Conservation (phyloP, 2,797 vertebrate genomes). For the Lepus townsendii region DNA sequence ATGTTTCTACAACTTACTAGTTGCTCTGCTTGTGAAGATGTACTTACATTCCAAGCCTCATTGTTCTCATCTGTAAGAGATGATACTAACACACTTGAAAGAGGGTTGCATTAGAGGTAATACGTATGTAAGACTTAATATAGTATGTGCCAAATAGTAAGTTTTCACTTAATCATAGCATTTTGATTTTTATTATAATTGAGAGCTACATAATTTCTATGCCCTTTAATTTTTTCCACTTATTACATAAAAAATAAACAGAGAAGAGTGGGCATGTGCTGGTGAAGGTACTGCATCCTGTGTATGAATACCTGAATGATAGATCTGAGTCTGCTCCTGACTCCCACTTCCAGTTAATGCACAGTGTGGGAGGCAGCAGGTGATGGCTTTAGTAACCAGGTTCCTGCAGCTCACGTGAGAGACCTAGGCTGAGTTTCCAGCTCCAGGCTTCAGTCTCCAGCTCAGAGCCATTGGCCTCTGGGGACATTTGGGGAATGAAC, state of each 20-base stretch:
- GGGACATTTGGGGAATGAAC: no score
- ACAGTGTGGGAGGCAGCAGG: no score
- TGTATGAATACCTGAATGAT: no score
- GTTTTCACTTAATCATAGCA: slow-evolving; percentile 27
- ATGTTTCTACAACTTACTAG: not conserved
- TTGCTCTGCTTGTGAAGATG: not conserved
- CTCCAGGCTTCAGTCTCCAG: no score
- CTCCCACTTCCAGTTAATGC: no score
- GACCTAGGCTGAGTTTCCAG: no score
- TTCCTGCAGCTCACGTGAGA: no score
- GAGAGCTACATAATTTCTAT: slow-evolving; percentile 21
- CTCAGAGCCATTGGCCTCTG: no score
- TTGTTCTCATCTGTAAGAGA: slow-evolving; percentile 17
- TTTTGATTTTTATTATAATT: not conserved
- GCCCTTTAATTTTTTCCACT: not conserved
- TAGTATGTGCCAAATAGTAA: not conserved
- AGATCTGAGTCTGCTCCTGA: no score
- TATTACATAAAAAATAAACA: slow-evolving; percentile 25
- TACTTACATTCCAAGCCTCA: not conserved
- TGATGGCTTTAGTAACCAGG: no score
- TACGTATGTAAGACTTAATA: not conserved
- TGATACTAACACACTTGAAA: not conserved
- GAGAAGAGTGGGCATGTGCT: no score
- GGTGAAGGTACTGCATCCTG: no score
- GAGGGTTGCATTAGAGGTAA: not conserved